Evolutionary conservation across 1,140 invertebrate genomes (phyloP).

Genomic region (Drosophila albomicans): DNA sequence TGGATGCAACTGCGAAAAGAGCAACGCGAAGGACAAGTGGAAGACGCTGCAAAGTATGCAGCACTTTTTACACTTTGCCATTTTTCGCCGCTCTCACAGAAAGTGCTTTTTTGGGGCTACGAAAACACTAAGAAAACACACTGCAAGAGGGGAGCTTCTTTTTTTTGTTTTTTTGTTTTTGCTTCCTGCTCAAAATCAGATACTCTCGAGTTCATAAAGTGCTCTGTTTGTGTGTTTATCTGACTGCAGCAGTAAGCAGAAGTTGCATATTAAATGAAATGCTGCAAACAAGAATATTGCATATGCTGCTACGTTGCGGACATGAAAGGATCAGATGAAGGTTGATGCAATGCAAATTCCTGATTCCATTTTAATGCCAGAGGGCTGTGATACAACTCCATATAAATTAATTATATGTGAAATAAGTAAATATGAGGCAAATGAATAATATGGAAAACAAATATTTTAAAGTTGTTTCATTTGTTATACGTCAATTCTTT

Average conservation of each 20-base stretch:
- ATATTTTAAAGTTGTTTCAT: too few species aligned
- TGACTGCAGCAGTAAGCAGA: background rate
- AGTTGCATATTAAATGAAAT: constrained; percentile 2
- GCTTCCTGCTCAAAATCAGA: constrained; percentile 14
- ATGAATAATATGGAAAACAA: too few species aligned
- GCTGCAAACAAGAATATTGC: background rate
- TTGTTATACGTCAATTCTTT: too few species aligned
- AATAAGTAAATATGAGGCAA: too few species aligned
- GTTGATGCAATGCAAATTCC: background rate
- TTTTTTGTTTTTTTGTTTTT: background rate
- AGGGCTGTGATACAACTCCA: too few species aligned
- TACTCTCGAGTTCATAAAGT: constrained; percentile 27
- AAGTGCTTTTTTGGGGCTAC: background rate
- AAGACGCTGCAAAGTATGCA: constrained; percentile 75
- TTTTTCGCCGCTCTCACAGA: constrained; percentile 2
- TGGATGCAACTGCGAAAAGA: constrained; percentile 43
- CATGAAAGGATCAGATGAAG: background rate
- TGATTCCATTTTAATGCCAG: too few species aligned
- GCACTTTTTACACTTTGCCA: constrained; percentile 61
- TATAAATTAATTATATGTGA: too few species aligned
- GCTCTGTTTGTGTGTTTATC: constrained; percentile 22
- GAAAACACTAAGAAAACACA: background rate
- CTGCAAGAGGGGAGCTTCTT: constrained; percentile 5
- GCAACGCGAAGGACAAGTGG: constrained; percentile 59
- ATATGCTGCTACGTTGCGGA: background rate